Percentiles rank a stretch among this genome's conserved stretches.
phyloP scores from a whole-genome alignment of 2,888 invertebrate genomes.

The Biston betularia region DNA sequence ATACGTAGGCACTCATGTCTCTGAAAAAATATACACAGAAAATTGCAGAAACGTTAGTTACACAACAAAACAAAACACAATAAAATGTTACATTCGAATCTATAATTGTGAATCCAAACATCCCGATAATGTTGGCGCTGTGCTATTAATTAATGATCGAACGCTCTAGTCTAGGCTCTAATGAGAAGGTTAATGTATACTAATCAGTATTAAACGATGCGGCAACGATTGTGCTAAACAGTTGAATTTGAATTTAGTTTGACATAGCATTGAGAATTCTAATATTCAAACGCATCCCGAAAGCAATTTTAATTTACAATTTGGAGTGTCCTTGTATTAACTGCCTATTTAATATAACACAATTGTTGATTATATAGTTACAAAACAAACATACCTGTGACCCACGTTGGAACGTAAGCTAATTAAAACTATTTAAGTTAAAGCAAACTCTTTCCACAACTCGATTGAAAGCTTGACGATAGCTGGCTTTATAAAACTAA shows the following conservation, averaged over 20 bases:
- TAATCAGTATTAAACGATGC: slow-evolving; percentile 1
- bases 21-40: too few species aligned
- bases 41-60: not conserved
- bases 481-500: slow-evolving; percentile 14
- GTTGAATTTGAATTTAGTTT: not conserved
- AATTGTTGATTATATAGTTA: slow-evolving; percentile 3
- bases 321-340: not conserved
- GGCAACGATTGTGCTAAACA: not conserved
- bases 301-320: not conserved
- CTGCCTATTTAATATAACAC: not conserved
- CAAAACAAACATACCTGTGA: slow-evolving; percentile 31
- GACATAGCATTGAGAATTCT: not conserved
- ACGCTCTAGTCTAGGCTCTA: not conserved
- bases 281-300: not conserved
- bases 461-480: slow-evolving; percentile 13
- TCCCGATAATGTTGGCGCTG: not conserved
- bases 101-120: not conserved
- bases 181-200: not conserved
- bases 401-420: slow-evolving; percentile 11
- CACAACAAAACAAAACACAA: not conserved
- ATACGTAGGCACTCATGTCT: too few species aligned
- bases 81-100: too few species aligned
- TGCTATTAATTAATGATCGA: not conserved
- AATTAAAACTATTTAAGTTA: slow-evolving; percentile 21
- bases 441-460: slow-evolving; percentile 27